Base-by-base conservation (phyloP, 2,888 invertebrate species). In the Chaitophorus viminalis region DNA sequence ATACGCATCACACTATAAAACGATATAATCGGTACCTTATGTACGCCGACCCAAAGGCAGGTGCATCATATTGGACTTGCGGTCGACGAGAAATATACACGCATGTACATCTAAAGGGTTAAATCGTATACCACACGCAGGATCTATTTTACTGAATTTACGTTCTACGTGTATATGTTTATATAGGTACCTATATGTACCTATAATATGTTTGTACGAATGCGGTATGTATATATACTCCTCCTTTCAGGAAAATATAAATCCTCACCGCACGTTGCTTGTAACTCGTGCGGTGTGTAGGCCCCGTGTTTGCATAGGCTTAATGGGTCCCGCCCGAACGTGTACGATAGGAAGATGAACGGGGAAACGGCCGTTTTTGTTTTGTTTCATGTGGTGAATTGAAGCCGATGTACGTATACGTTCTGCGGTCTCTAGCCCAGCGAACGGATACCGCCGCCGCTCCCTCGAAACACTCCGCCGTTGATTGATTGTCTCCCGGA, bases 321-420 rank as follows among this genome's bases (percentile, higher is more conserved):
- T 74, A 74, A 86, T 86, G 86, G 86, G 86, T 77, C 68, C 68
- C 76, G 60, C 82, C 75, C 77, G 78, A 29, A 21, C 5, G 25
- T 11, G 29, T 65, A 6, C 14, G n/a, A 17, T 52, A 39, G 70
- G 18, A 31, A 72, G 75, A 29, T 14, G 60, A 39, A 75, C 39
- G 72, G 60, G 75, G 29, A 86, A 86, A 86, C 85, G 85, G 87
- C 60, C 87, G 87, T 60, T 87, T 87, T 86, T 86, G 85, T 85
- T 86, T 78, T 68, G 86, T 86, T 78, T 70, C 68, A 52, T 36
- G 78, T 21, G 39, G 65, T 68, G 76, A 65, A 83, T 83, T 36
- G 72, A 72, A 83, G 60, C 60, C 75, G 65, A 31, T 31, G 31
- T 68, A 29, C 11, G 21, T 11, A 6, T 21, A 25, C 60, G 74